Evolutionary conservation across 2,113 vertebrate genomes (phyloP).

Genomic region (Thymallus thymallus): DNA sequence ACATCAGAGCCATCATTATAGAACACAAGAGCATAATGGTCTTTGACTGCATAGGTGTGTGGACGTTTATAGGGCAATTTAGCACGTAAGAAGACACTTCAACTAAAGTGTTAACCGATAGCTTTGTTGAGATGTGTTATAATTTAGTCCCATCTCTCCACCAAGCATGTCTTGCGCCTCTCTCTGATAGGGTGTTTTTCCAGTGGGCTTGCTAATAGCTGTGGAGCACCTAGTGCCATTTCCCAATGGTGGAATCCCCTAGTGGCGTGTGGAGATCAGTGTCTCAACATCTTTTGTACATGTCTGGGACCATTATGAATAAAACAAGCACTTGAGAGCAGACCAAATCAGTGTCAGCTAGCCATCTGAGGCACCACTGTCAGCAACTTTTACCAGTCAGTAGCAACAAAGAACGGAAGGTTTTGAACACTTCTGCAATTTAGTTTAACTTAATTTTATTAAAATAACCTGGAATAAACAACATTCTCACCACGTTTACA

Average conservation of each 20-base stretch:
- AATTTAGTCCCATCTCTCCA: too few species aligned
- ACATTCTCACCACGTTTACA: slow-evolving; percentile 80
- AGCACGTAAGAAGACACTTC: too few species aligned
- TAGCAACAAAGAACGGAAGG: background rate
- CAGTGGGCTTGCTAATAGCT: slow-evolving; percentile 29
- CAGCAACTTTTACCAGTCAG: background rate
- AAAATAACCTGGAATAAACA: slow-evolving; percentile 87
- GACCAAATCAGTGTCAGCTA: too few species aligned
- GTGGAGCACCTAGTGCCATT: slow-evolving; percentile 12
- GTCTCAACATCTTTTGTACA: background rate
- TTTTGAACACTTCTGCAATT: slow-evolving; percentile 30
- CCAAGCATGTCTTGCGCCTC: too few species aligned
- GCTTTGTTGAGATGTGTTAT: background rate
- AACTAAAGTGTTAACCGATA: background rate
- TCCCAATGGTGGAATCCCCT: slow-evolving; percentile 48
- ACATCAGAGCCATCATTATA: background rate
- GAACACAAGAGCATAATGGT: background rate
- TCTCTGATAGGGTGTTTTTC: too few species aligned
- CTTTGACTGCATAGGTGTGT: too few species aligned
- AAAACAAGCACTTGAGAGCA: too few species aligned
- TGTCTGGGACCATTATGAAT: too few species aligned
- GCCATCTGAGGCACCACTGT: too few species aligned
- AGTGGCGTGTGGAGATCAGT: slow-evolving; percentile 18
- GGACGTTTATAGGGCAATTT: too few species aligned
- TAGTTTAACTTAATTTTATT: slow-evolving; percentile 88